These are phyloP conservation scores for Gavialis gangeticus DNA, from an alignment of 2,113 vertebrate species.

Conservation along the genomic window DNA sequence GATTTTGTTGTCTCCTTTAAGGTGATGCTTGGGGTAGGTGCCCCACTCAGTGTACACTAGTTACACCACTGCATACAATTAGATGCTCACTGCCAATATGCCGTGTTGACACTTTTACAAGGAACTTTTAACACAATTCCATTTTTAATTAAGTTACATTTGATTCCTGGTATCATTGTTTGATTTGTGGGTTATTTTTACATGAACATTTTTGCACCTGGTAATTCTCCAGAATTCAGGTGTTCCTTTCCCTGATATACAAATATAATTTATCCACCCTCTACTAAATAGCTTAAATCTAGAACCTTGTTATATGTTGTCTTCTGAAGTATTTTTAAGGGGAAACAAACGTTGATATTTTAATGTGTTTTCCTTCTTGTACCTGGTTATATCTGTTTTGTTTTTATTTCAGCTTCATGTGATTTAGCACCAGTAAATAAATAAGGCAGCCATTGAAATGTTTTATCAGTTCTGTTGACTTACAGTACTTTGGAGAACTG, in stretches of 20 bases:
- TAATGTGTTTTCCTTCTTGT: not conserved
- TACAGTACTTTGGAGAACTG: constrained; percentile 37
- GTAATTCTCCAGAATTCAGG: not conserved
- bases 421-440: not conserved
- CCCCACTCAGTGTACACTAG: too few relatives aligned
- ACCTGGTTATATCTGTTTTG: not conserved
- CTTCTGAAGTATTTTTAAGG: not conserved
- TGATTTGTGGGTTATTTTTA: not conserved
- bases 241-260: not conserved
- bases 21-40: too few relatives aligned
- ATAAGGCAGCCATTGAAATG: constrained; percentile 16
- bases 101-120: not conserved
- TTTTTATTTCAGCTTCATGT: not conserved
- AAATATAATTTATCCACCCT: not conserved
- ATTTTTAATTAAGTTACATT: not conserved
- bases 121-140: not conserved
- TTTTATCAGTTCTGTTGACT: constrained; percentile 50
- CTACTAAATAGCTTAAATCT: not conserved
- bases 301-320: not conserved
- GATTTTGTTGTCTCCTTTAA: too few relatives aligned
- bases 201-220: not conserved
- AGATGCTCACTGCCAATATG: not conserved
- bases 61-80: not conserved
- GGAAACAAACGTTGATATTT: not conserved
- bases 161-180: not conserved